Conservation (phyloP, 2,888 invertebrate genomes). For the Penaeus monodon region DNA sequence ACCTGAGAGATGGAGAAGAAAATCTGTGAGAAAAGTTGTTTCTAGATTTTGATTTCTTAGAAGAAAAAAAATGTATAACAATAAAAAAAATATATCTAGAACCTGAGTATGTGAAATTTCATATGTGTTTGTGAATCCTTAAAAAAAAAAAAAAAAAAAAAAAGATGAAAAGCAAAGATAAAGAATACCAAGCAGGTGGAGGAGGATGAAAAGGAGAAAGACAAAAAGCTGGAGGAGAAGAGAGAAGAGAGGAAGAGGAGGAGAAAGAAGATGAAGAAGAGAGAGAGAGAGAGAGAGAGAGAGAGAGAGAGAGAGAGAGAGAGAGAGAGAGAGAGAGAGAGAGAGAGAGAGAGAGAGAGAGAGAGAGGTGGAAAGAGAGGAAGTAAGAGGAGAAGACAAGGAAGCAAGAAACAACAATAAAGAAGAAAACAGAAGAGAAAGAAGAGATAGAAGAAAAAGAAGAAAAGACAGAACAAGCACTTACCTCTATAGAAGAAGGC, state of each 20-base stretch:
- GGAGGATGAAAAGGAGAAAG: no score
- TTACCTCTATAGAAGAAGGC: constrained; percentile 63
- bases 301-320: no score
- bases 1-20: constrained; percentile 26
- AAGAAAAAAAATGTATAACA: background rate
- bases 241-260: no score
- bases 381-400: no score
- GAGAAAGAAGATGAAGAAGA: no score
- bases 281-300: no score
- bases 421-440: background rate
- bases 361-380: no score
- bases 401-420: background rate
- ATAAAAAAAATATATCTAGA: background rate
- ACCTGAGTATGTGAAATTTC: background rate
- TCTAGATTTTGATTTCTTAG: no score
- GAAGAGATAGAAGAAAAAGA: background rate
- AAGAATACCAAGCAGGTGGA: background rate
- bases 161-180: background rate
- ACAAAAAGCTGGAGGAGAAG: no score
- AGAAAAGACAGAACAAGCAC: background rate
- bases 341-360: no score
- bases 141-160: background rate
- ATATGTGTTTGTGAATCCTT: background rate
- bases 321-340: no score
- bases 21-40: no score